Conservation (phyloP, 2,113 vertebrate genomes). For the Manacus vitellinus region DNA sequence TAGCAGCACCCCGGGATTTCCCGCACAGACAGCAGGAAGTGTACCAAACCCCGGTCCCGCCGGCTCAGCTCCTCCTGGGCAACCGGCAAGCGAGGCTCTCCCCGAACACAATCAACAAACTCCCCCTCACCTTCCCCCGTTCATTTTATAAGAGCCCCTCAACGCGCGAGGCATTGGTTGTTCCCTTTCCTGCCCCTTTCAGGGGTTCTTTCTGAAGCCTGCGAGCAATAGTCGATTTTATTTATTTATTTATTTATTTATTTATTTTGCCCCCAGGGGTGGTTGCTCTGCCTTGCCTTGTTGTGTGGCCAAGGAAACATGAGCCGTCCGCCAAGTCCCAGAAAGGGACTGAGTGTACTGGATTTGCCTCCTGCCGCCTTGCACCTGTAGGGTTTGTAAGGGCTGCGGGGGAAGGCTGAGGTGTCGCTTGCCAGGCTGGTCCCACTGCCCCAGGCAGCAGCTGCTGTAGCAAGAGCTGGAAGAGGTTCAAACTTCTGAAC, state of each 20-base stretch:
- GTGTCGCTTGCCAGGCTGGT: not conserved
- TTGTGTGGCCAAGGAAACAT: not conserved
- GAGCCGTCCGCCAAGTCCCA: not conserved
- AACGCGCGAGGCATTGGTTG: rapidly evolving
- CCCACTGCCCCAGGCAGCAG: not conserved
- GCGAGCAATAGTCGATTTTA: not conserved
- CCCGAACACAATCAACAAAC: not conserved
- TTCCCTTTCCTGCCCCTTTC: not conserved
- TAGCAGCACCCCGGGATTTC: not conserved
- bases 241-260: not conserved
- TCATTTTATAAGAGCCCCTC: not conserved
- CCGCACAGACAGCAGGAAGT: not conserved
- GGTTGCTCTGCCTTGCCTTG: not conserved
- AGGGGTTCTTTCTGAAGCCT: not conserved
- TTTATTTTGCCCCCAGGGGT: not conserved
- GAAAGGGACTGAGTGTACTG: not conserved
- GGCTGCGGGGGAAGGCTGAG: not conserved
- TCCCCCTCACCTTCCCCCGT: rapidly evolving
- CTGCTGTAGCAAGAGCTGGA: not conserved
- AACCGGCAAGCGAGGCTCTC: not conserved
- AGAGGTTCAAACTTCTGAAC: not conserved
- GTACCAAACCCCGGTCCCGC: not conserved
- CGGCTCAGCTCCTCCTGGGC: not conserved
- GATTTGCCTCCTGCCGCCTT: not conserved
- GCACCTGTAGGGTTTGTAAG: not conserved